Percentiles rank a stretch among this genome's conserved stretches.
phyloP scores from a whole-genome alignment of 1,140 invertebrate genomes.

The Brachionus calyciflorus region DNA sequence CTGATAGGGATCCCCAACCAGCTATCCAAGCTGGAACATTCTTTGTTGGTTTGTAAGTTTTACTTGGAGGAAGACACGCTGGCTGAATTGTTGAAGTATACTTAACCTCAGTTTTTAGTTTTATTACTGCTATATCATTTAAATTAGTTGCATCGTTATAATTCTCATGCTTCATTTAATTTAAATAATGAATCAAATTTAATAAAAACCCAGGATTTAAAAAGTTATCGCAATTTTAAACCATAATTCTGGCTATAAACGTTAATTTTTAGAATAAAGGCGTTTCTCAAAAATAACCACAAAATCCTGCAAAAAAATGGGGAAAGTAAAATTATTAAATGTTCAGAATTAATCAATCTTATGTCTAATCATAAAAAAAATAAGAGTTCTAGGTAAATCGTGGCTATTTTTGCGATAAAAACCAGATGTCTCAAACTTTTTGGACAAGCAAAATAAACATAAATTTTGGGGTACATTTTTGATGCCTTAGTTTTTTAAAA shows the following conservation, averaged over 20 bases:
- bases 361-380: too few relatives aligned
- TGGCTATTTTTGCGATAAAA: too few relatives aligned
- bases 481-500: too few relatives aligned
- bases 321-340: background rate
- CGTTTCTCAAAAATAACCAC: too few relatives aligned
- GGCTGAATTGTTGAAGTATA: background rate
- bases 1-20: background rate
- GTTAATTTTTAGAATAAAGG: too few relatives aligned
- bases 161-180: conserved; percentile 2
- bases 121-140: conserved; percentile 34
- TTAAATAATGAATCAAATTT: background rate
- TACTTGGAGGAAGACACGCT: background rate
- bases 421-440: too few relatives aligned
- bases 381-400: too few relatives aligned
- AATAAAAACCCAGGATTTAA: background rate
- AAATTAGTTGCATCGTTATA: background rate
- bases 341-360: too few relatives aligned
- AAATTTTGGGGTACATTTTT: too few relatives aligned
- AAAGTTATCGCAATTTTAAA: too few relatives aligned
- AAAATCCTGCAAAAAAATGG: background rate
- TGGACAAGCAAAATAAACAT: too few relatives aligned
- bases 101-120: background rate
- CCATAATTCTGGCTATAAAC: too few relatives aligned
- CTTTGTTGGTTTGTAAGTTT: background rate
- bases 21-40: background rate